Conservation (phyloP, 2,888 invertebrate species). For the Oscheius sp. region DNA sequence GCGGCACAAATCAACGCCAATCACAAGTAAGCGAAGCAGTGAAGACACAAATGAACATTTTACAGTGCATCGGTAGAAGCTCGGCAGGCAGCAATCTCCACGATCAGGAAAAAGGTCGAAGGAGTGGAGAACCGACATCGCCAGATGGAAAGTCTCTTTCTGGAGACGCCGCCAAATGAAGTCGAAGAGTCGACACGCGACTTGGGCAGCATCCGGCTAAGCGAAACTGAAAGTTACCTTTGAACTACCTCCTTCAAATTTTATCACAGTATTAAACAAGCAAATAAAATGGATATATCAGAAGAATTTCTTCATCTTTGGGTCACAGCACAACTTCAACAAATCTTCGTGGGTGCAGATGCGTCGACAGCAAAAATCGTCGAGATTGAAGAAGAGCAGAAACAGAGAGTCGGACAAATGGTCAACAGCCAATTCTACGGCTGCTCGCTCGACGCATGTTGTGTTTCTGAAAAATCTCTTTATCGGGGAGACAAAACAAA, state of each 20-base stretch:
- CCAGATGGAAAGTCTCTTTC: conserved; percentile 49
- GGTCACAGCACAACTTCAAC: not conserved
- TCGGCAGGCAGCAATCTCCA: conserved; percentile 47
- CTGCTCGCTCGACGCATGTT: not conserved
- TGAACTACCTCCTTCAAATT: conserved; percentile 19
- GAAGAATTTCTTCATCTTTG: not conserved
- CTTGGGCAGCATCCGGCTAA: conserved; percentile 26
- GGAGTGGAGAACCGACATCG: conserved; percentile 45
- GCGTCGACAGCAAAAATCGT: not conserved
- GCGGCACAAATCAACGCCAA: conserved; percentile 55
- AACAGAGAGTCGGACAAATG: not conserved
- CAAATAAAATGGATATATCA: not conserved
- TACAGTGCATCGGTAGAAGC: conserved; percentile 46
- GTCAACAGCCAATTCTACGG: not conserved
- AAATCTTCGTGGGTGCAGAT: not conserved
- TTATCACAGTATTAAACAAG: conserved; percentile 19
- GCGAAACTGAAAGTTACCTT: conserved; percentile 36
- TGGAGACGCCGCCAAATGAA: conserved; percentile 33
- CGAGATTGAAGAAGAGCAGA: not conserved
- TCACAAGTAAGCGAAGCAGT: conserved; percentile 36
- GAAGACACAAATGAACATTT: not conserved
- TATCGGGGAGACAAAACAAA: not conserved
- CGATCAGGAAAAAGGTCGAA: conserved; percentile 49
- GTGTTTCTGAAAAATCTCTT: conserved; percentile 3
- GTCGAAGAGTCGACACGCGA: not conserved